Evolutionary conservation across 2,888 invertebrate species (phyloP), one percentile per base, ranked within the genome.

Genomic region (Laothoe populi): DNA sequence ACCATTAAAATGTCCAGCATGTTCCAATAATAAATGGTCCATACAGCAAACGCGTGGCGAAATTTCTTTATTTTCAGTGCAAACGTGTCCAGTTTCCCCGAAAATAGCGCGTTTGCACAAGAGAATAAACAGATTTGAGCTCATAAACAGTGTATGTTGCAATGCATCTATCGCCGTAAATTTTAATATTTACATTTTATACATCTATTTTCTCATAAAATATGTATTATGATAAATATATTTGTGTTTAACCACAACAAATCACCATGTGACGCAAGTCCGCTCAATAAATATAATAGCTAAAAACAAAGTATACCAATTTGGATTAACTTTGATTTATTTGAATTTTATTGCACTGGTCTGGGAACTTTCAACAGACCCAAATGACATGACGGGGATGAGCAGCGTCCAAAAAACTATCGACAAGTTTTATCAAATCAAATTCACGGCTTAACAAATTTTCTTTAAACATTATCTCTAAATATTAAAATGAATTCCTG

Each of bases 51-150:
- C 46, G 24, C 13, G 53, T 19, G 16, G 26, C 11, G 24, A 60
- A 19, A 73, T 61, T 61, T 44, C 64, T 64, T 67, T 63, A 70
- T 62, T 59, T 62, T 57, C 58, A 49, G 46, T 24, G 42, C 13
- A 46, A 24, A 26, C 57, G 40, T 64, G 70, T 65, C 67, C 68
- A 60, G 67, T 66, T 70, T 71, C 64, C 68, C 69, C 65, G 21
- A 63, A 70, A 67, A 70, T 67, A 70, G 65, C 62, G 13, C 42
- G 26, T 57, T 66, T 68, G 62, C 66, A 46, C 48, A 65, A 65
- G 49, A 65, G 49, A 60, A 61, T 66, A 68, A 66, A 66, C 68
- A 66, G 42, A 53, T 13, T 4, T 11, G 23, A 24, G 11, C n/a
- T 31, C 26, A 31, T 53, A 60, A 49, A 49, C 49, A 26, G 40